Base-by-base conservation (phyloP, 2,797 vertebrate genomes). In the Spinus pinus region DNA sequence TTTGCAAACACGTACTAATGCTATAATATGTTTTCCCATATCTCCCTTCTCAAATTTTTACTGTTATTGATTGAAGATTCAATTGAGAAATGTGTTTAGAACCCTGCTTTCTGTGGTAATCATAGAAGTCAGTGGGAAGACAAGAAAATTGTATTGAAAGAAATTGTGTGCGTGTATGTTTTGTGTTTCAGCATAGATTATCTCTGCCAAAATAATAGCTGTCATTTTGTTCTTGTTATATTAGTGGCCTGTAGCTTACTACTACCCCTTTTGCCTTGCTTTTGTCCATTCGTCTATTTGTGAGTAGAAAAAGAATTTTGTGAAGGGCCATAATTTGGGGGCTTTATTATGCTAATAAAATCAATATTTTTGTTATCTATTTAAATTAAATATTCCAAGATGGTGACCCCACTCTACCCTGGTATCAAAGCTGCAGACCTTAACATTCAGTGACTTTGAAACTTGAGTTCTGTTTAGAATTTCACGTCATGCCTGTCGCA, bases 71-170 rank as follows among this genome's bases (percentile, higher is more conserved):
- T 98, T 98, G 98, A 98, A 93, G 94, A 98, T 98, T 98, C 98
- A 98, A 93, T 98, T 98, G 98, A 98, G 97, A 98, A 98, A 97
- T 97, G 97, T 98, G 95, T 98, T 98, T 98, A 98, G 98, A 98
- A 98, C 97, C 97, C 96, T 97, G 98, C 97, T 98, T 98, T 98
- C 97, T 86, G 89, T 97, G 90, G 97, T 98, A 98, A 98, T 98
- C 98, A 98, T 94, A 98, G 96, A 98, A 98, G 98, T 98, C 98
- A 98, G 98, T 98, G 98, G 98, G 98, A 98, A 98, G 98, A 98
- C 98, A 98, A 98, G 98, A 98, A 98, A 98, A 98, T 98, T 98
- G 97, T 98, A 97, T 98, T 97, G 98, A 97, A 98, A 98, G 96
- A 98, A 98, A 98, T 98, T 97, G 96, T 97, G 97, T 96, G 95